phyloP scores from a whole-genome alignment of 2,888 invertebrate species.

The Acheta domesticus region DNA sequence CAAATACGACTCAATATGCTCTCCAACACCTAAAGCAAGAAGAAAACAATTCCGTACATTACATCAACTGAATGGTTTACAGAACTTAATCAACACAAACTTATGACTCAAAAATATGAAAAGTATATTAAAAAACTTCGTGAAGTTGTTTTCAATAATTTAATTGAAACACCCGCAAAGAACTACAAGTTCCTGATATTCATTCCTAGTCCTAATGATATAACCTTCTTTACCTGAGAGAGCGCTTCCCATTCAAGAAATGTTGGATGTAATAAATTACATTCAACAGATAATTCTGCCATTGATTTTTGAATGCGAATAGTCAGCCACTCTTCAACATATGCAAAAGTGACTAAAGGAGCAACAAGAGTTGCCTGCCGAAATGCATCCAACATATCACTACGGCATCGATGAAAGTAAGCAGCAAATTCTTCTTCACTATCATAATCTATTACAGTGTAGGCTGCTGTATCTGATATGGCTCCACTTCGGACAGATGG shows the following conservation, averaged over 20 bases:
- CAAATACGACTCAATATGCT: slow-evolving; percentile 73
- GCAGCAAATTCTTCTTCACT: slow-evolving; percentile 84
- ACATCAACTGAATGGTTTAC: no score
- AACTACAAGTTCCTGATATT: no score
- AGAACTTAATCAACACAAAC: no score
- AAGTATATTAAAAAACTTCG: no score
- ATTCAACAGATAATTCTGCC: slow-evolving; percentile 44
- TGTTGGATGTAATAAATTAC: slow-evolving; percentile 52
- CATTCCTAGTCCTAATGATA: not conserved
- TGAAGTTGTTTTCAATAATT: no score
- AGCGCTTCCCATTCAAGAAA: slow-evolving; percentile 85
- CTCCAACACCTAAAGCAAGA: slow-evolving; percentile 61
- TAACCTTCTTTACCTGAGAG: slow-evolving; percentile 46
- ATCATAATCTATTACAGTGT: slow-evolving; percentile 81
- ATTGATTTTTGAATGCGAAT: slow-evolving; percentile 67
- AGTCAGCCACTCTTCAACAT: slow-evolving; percentile 78
- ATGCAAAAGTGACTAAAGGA: slow-evolving; percentile 77
- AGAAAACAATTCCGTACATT: no score
- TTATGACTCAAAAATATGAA: no score
- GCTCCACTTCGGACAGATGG: slow-evolving; percentile 54
- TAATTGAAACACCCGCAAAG: no score
- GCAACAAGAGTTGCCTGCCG: slow-evolving; percentile 76
- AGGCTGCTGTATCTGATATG: slow-evolving; percentile 57
- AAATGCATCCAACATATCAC: slow-evolving; percentile 72
- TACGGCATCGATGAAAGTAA: slow-evolving; percentile 78